A percentile compares a stretch with the other conserved stretches of the same genome.
These are phyloP conservation scores for Goniozus legneri DNA, from an alignment of 1,140 invertebrate genomes.

Conservation along the genomic window DNA sequence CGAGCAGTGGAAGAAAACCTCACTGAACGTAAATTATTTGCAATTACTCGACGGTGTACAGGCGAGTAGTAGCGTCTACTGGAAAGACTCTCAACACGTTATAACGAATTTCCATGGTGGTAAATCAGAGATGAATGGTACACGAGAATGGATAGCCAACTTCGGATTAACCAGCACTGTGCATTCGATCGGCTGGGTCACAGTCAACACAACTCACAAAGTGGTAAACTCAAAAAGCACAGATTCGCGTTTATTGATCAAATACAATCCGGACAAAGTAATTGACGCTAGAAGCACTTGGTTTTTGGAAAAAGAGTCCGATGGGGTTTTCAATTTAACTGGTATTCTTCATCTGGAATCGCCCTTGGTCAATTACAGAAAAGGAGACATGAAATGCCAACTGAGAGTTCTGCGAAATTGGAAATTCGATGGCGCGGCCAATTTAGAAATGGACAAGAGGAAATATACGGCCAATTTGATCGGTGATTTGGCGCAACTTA, in stretches of 20 bases:
- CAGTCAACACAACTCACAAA: slow-evolving; percentile 55
- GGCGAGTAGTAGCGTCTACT: slow-evolving; percentile 50
- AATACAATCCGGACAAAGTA: slow-evolving; percentile 54
- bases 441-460: slow-evolving; percentile 65
- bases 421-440: slow-evolving; percentile 63
- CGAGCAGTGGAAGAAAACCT: slow-evolving; percentile 68
- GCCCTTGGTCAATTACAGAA: slow-evolving; percentile 63
- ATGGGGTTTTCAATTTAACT: slow-evolving; percentile 53
- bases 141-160: slow-evolving; percentile 51
- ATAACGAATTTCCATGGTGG: slow-evolving; percentile 55
- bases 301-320: slow-evolving; percentile 46
- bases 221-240: slow-evolving; percentile 47
- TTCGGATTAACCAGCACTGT: slow-evolving; percentile 59
- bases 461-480: slow-evolving; percentile 57
- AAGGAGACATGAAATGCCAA: slow-evolving; percentile 63
- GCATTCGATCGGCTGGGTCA: slow-evolving; percentile 56
- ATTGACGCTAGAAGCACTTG: slow-evolving; percentile 59
- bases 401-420: slow-evolving; percentile 60
- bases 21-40: slow-evolving; percentile 50
- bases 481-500: slow-evolving; percentile 39
- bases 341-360: slow-evolving; percentile 57
- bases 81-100: slow-evolving; percentile 60
- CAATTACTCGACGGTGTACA: neutral
- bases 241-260: slow-evolving; percentile 55
- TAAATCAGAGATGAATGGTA: slow-evolving; percentile 33